These are phyloP conservation scores for Steatocranus sp. DNA, from an alignment of 2,797 vertebrate genomes.

Conservation along the genomic window DNA sequence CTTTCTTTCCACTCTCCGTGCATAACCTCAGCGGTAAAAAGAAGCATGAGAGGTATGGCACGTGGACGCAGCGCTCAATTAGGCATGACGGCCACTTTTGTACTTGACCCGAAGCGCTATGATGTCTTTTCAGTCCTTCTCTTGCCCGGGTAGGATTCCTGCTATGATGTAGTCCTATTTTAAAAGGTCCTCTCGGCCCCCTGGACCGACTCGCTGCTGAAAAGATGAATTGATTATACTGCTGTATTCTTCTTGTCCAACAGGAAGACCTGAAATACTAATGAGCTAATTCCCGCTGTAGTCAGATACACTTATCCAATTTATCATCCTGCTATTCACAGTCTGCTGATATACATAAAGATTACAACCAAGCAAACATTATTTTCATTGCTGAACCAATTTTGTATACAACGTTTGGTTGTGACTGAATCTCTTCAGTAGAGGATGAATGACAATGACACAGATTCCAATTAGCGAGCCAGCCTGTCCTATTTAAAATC, in stretches of 20 bases:
- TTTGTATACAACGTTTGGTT: not conserved
- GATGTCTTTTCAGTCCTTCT: constrained; percentile 22
- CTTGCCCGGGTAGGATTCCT: not conserved
- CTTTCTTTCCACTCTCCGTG: not conserved
- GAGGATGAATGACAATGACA: not conserved
- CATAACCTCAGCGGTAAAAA: not conserved
- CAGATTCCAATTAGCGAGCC: not conserved
- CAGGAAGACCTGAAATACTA: constrained; percentile 51
- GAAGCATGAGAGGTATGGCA: constrained; percentile 7
- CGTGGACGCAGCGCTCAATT: constrained; percentile 24
- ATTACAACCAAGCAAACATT: not conserved
- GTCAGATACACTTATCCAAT: constrained; percentile 41
- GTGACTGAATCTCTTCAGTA: not conserved
- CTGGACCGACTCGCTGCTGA: constrained; percentile 34
- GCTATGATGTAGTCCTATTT: constrained; percentile 8
- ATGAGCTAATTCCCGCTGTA: constrained; percentile 44
- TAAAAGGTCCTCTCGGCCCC: constrained; percentile 16
- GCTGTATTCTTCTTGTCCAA: constrained; percentile 31
- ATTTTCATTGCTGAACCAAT: not conserved
- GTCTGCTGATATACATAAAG: constrained; percentile 26
- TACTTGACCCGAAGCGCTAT: not conserved
- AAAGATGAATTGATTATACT: constrained; percentile 56
- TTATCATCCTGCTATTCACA: constrained; percentile 46
- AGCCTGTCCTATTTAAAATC: not conserved
- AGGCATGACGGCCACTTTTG: constrained; percentile 1